A percentile compares a stretch with the other conserved stretches of the same genome.
Conservation (phyloP, 2,113 vertebrate species). For the Colossoma macropomum region DNA sequence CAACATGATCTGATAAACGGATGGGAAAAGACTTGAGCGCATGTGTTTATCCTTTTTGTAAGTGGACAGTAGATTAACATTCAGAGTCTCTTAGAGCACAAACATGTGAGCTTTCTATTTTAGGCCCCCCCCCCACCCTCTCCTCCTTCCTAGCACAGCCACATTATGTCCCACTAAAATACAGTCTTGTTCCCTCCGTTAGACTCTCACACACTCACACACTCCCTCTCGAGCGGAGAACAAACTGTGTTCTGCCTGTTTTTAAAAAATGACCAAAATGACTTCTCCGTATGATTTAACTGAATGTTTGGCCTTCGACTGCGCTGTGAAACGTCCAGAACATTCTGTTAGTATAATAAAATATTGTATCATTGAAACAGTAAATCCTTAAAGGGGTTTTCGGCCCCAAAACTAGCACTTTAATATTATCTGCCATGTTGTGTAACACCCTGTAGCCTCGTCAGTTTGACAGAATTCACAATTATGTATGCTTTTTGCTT, state of each 20-base stretch:
- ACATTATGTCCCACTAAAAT: constrained; percentile 27
- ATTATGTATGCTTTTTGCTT: too few relatives aligned
- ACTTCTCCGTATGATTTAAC: too few relatives aligned
- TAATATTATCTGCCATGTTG: too few relatives aligned
- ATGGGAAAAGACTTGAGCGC: background rate
- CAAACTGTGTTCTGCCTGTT: background rate
- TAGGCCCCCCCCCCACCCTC: constrained; percentile 1
- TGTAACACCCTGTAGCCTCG: too few relatives aligned
- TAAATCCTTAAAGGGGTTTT: too few relatives aligned
- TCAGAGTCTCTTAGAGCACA: constrained; percentile 40
- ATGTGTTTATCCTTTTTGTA: background rate
- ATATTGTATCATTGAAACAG: too few relatives aligned
- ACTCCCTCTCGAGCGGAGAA: constrained; percentile 7
- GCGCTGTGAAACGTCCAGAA: too few relatives aligned
- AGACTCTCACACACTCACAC: background rate
- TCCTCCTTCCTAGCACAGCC: constrained; percentile 15
- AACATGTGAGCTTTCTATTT: constrained; percentile 49
- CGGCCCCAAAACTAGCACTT: too few relatives aligned
- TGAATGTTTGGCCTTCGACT: too few relatives aligned
- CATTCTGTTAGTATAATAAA: too few relatives aligned
- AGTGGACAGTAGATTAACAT: constrained; percentile 39
- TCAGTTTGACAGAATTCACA: too few relatives aligned
- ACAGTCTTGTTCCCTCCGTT: constrained; percentile 12
- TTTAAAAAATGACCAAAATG: too few relatives aligned
- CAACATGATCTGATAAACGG: background rate